Conservation (phyloP, 2,888 invertebrate species). For the Meghimatium bilineatum region DNA sequence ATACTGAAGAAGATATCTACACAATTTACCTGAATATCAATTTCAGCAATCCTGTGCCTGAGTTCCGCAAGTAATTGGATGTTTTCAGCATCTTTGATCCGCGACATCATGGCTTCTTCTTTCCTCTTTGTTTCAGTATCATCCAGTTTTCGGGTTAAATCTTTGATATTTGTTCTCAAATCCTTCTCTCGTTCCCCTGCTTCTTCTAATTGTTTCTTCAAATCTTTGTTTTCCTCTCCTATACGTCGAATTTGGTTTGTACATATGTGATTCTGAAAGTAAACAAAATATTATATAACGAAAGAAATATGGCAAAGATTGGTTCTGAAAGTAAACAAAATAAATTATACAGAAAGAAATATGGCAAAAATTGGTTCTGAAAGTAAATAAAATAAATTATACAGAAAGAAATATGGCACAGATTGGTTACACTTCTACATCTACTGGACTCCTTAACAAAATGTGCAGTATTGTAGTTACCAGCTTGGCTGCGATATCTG, state of each 20-base stretch:
- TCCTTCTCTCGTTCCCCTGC: constrained; percentile 86
- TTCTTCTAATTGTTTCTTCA: constrained; percentile 87
- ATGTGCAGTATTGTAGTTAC: too few relatives aligned
- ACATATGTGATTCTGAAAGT: constrained; percentile 79
- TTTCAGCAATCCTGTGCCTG: constrained; percentile 92
- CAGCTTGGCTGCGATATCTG: too few relatives aligned
- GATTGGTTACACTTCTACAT: too few relatives aligned
- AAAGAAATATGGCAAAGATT: too few relatives aligned
- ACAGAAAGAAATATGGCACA: too few relatives aligned
- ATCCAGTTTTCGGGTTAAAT: constrained; percentile 87
- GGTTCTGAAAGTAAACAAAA: too few relatives aligned
- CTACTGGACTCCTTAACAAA: too few relatives aligned
- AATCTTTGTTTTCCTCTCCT: constrained; percentile 92
- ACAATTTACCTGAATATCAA: constrained; percentile 82
- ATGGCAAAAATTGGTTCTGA: too few relatives aligned
- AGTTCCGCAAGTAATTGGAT: constrained; percentile 95
- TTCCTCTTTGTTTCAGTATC: constrained; percentile 85
- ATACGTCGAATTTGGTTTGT: constrained; percentile 84
- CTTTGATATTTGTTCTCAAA: constrained; percentile 86
- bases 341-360: too few relatives aligned
- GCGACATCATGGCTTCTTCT: constrained; percentile 94
- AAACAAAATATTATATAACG: too few relatives aligned
- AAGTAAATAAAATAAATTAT: too few relatives aligned
- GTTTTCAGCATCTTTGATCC: constrained; percentile 95
- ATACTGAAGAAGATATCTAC: too few relatives aligned